Percentiles rank a stretch among this genome's conserved stretches.
These are phyloP conservation scores for Dermochelys coriacea DNA, from an alignment of 2,797 vertebrate species.

Conservation along the genomic window DNA sequence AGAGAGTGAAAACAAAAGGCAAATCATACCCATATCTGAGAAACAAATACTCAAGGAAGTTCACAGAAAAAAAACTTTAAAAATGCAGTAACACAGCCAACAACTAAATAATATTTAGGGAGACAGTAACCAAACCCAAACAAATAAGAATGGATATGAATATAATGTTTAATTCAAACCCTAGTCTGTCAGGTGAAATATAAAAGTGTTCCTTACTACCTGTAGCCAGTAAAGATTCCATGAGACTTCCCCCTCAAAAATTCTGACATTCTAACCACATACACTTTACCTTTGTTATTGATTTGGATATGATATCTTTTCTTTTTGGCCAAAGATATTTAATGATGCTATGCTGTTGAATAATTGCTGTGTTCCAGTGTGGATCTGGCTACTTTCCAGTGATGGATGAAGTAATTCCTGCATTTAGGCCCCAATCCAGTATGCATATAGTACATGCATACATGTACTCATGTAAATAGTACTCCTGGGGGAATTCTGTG, in stretches of 20 bases:
- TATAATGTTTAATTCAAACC: neutral
- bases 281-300: neutral
- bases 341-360: neutral
- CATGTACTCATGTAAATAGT: neutral
- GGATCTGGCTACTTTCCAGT: accelerated
- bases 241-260: neutral
- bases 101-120: neutral
- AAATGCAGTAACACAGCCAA: neutral
- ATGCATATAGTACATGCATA: too few relatives aligned
- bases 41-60: neutral
- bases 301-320: accelerated
- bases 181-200: neutral
- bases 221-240: neutral
- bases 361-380: accelerated
- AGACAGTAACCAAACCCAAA: neutral
- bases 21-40: too few relatives aligned
- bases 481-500: neutral
- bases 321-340: neutral
- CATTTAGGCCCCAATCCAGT: neutral
- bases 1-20: neutral
- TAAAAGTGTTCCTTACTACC: neutral
- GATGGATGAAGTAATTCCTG: neutral
- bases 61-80: neutral
- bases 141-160: neutral
- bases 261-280: neutral